Conservation (phyloP, 2,113 vertebrate genomes). For the Laticauda colubrina region DNA sequence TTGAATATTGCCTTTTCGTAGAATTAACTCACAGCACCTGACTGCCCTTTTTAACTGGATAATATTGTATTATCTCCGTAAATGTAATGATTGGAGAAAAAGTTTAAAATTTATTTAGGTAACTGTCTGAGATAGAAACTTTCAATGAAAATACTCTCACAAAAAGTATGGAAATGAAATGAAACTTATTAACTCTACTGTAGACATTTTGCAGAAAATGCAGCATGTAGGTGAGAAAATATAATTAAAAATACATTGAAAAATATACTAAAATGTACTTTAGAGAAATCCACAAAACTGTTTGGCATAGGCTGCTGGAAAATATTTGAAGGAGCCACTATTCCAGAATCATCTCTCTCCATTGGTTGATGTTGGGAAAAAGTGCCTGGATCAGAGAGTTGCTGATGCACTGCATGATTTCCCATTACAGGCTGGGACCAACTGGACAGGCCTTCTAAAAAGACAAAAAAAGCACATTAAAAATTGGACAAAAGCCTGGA, state of each 20-base stretch:
- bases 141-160: not conserved
- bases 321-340: constrained; percentile 93
- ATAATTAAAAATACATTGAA: too few species aligned
- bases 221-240: not conserved
- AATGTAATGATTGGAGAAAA: not conserved
- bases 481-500: not conserved
- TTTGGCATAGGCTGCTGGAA: constrained; percentile 95
- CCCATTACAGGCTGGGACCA: constrained; percentile 97
- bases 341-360: constrained; percentile 97
- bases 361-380: constrained; percentile 98
- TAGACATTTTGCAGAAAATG: not conserved
- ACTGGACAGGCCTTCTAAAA: constrained; percentile 91
- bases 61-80: not conserved
- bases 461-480: constrained; percentile 38
- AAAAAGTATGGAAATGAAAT: not conserved
- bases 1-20: not conserved
- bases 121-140: not conserved
- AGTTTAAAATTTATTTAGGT: not conserved
- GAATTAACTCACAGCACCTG: not conserved
- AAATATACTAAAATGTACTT: constrained; percentile 72
- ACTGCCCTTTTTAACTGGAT: not conserved
- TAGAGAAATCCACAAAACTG: constrained; percentile 97
- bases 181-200: not conserved
- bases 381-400: constrained; percentile 87
- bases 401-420: constrained; percentile 92